phyloP scores from a whole-genome alignment of 2,888 invertebrate genomes.

The Chrysolina oricalcia region DNA sequence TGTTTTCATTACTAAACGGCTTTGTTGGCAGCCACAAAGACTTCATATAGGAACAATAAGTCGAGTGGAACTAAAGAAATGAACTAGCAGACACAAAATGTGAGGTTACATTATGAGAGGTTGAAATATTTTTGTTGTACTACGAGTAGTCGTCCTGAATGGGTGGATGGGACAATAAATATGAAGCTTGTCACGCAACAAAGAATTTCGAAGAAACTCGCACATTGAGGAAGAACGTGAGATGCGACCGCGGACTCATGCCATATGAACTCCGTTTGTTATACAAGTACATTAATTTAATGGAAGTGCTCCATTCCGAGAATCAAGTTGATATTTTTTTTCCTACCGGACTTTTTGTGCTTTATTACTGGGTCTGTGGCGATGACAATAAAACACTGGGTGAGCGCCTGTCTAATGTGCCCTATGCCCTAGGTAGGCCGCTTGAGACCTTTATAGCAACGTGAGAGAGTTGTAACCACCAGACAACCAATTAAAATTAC shows the following conservation, averaged over 20 bases:
- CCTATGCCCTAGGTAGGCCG: not conserved
- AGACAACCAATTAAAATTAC: no score
- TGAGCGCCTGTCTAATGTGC: not conserved
- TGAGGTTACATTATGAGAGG: slow-evolving; percentile 45
- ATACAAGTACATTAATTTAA: slow-evolving; percentile 43
- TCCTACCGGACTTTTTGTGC: slow-evolving; percentile 6
- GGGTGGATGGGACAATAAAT: slow-evolving; percentile 46
- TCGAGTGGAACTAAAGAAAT: slow-evolving; percentile 39
- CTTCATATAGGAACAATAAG: slow-evolving; percentile 36
- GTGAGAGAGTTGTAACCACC: not conserved
- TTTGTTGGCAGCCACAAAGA: slow-evolving; percentile 33
- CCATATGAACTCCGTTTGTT: slow-evolving; percentile 38
- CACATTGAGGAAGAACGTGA: slow-evolving; percentile 48
- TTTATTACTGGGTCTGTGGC: not conserved
- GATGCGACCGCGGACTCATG: slow-evolving; percentile 42
- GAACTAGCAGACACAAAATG: slow-evolving; percentile 45
- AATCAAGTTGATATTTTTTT: slow-evolving; percentile 26
- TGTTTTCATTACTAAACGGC: slow-evolving; percentile 42
- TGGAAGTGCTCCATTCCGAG: slow-evolving; percentile 42
- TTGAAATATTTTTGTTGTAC: slow-evolving; percentile 46
- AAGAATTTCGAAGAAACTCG: slow-evolving; percentile 51
- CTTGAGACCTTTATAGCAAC: not conserved
- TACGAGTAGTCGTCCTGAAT: slow-evolving; percentile 31
- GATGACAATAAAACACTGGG: slow-evolving; percentile 14
- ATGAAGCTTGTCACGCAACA: slow-evolving; percentile 52